Base-by-base conservation (phyloP, 2,113 vertebrate species). In the Trichomycterus rosablanca region DNA sequence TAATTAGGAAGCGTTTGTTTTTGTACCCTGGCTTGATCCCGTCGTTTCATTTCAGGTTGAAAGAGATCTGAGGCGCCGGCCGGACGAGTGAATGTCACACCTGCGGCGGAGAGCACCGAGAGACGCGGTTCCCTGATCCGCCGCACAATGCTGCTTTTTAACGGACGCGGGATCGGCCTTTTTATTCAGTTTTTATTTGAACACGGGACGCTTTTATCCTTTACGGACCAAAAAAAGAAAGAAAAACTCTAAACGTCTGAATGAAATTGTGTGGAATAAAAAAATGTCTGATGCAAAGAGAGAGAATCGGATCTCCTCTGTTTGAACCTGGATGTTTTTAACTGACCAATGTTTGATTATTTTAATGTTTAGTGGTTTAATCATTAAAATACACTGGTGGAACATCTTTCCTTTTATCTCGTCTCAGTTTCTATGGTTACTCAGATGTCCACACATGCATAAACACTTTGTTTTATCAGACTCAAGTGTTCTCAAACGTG, bases 31-130 rank as follows among this genome's bases (percentile, higher is more conserved):
- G 52, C 35, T 59, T 68, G 42, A 63, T 72, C 59, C 49, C 57
- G 23, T 24, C 12, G 44, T 58, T 72, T 75, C 66, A 9, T 76
- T 80, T 18, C 73, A 89, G 88, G 71, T 84, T 80, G 62, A 87
- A 80, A 75, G 83, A 87, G 76, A 76, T 84, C 70, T 88, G 76
- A 88, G 44, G 23, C 2, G 1, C 39, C 3, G 10, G 42, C 12
- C 15, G 19, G 43, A 46, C 57, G 19, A 43, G 23, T 30, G 28
- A 59, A 51, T 15, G 48, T 48, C 45, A 63, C 65, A 70, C 57
- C 62, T 54, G 65, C 39, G 18, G 32, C 1, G 15, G 55, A 67
- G 34, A 57, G n/a, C 30, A 39, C 45, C n/a, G 43, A 7, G 15
- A 12, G 22, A 28, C n/a, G 26, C 40, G 6, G 73, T 51, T 65